A percentile compares a stretch with the other conserved stretches of the same genome.
These are phyloP conservation scores for Mormyrus proboscirostris DNA, from an alignment of 2,797 vertebrate genomes.

Conservation along the genomic window DNA sequence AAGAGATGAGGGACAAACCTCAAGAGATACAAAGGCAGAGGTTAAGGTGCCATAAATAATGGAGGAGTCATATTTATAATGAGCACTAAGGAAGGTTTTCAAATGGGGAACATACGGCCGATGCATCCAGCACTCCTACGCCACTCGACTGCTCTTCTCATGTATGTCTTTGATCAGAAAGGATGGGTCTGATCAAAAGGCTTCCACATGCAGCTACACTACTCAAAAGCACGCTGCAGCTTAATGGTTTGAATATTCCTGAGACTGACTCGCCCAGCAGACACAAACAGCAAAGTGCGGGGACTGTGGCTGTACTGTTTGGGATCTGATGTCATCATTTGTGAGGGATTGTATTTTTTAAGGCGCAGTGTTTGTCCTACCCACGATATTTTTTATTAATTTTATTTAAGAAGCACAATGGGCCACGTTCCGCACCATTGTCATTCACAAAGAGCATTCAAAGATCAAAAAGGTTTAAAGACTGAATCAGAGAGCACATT, in stretches of 20 bases:
- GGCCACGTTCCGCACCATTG: background rate
- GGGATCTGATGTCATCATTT: background rate
- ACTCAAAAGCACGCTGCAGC: background rate
- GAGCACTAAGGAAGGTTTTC: background rate
- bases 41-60: conserved; percentile 18
- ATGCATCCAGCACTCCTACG: background rate
- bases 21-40: conserved; percentile 4
- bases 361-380: background rate
- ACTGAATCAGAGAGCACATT: conserved; percentile 6
- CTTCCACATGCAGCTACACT: background rate
- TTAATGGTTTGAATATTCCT: conserved; percentile 6
- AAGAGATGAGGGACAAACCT: background rate
- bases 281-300: background rate
- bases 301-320: background rate
- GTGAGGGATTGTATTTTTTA: background rate
- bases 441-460: background rate
- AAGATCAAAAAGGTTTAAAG: conserved; percentile 11
- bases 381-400: background rate
- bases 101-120: background rate
- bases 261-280: background rate
- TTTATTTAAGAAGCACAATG: background rate
- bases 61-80: conserved; percentile 11
- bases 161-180: conserved; percentile 5
- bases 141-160: background rate
- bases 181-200: background rate